Conservation (phyloP, 2,888 invertebrate species). For the Cataglyphis livida region DNA sequence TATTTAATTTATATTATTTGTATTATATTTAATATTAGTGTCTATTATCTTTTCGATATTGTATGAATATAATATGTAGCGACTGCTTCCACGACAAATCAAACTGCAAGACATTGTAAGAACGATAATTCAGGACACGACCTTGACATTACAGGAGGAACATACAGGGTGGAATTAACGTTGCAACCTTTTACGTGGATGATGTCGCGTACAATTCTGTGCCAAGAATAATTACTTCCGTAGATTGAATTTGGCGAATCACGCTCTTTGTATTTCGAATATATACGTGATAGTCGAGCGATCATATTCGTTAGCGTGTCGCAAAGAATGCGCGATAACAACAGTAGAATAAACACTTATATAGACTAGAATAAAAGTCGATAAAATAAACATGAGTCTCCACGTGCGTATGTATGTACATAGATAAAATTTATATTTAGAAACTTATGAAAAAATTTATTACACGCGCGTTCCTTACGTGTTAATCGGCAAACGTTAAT, state of each 20-base stretch:
- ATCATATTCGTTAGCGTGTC: conserved; percentile 7
- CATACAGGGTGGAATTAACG: conserved; percentile 66
- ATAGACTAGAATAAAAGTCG: conserved; percentile 28
- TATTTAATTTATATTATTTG: too few relatives aligned
- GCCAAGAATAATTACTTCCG: conserved; percentile 47
- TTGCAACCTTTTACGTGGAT: conserved; percentile 58
- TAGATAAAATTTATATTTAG: conserved; percentile 30
- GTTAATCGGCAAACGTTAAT: background rate
- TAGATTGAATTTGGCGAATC: conserved; percentile 47
- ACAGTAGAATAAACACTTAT: background rate
- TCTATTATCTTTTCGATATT: background rate
- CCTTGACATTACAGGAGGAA: conserved; percentile 72
- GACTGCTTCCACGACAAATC: conserved; percentile 25
- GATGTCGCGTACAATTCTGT: conserved; percentile 24
- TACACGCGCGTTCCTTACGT: background rate
- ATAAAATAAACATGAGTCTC: conserved; percentile 25
- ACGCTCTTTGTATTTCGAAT: conserved; percentile 30
- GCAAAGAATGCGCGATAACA: background rate
- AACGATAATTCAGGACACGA: conserved; percentile 64
- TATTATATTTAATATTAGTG: too few relatives aligned
- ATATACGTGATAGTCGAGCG: background rate
- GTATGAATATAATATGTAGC: background rate
- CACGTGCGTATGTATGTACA: background rate
- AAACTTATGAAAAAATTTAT: background rate
- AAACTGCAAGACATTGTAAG: conserved; percentile 34